These are phyloP conservation scores for Brachionus plicatilis DNA, from an alignment of 1,140 invertebrate species.

Conservation along the genomic window DNA sequence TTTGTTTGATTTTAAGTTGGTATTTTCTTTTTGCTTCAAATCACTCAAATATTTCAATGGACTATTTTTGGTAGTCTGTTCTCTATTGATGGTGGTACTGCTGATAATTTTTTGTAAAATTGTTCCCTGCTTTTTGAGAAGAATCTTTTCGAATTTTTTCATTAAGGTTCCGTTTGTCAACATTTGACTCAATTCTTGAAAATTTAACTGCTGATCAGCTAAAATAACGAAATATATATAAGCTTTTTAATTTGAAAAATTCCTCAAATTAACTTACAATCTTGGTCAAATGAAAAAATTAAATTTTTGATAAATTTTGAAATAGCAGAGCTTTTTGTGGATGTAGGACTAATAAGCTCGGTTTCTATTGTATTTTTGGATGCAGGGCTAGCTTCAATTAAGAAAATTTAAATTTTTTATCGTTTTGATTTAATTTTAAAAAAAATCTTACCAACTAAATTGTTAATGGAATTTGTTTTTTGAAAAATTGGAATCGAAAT, in stretches of 20 bases:
- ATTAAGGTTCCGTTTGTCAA: not conserved
- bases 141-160: conserved; percentile 27
- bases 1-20: conserved; percentile 39
- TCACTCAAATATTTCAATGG: not conserved
- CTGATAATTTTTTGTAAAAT: not conserved
- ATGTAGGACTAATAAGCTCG: not conserved
- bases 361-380: not conserved
- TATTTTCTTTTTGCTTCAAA: conserved; percentile 5
- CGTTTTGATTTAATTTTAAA: not conserved
- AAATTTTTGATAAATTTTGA: conserved; percentile 38
- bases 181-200: not conserved
- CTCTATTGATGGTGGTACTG: not conserved
- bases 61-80: not conserved
- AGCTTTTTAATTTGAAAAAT: not conserved
- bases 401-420: not conserved
- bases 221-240: not conserved
- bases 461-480: conserved; percentile 23
- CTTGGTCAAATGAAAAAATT: conserved; percentile 6
- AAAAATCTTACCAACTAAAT: not conserved
- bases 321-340: not conserved
- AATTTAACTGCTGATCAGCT: conserved; percentile 37
- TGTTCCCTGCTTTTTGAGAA: not conserved
- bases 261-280: not conserved
- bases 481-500: conserved; percentile 39
- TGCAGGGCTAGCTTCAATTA: not conserved